Base-by-base conservation (phyloP, 2,797 vertebrate species). In the Leptatherina wallacei region DNA sequence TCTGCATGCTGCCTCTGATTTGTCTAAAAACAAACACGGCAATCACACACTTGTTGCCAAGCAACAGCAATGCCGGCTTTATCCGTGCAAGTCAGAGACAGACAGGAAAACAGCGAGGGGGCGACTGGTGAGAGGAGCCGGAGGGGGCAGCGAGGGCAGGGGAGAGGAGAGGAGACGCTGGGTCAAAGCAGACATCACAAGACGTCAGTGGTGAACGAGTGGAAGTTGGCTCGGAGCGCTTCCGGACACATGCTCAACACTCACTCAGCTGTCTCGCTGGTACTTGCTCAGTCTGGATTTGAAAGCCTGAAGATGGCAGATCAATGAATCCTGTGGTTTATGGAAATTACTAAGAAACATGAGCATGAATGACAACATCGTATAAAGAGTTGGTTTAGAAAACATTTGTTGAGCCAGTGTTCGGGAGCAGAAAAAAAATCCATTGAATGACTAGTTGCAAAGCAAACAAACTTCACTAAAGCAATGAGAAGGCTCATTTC, bases 11-110 rank as follows among this genome's bases (percentile, higher is more conserved):
- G 59, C 52, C 64, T 77, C 57, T 77, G 77, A 87, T 85, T 54
- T 77, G 73, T 72, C 79, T 81, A 83, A 90, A 87, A 88, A 86
- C 84, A 88, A 88, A 89, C 81, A 88, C 66, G 0, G 73, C 75
- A 79, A 66, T 63, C 70, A 82, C 87, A 93, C 86, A 93, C 88
- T 78, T 91, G 94, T 94, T 94, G 90, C 94, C 89, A 91, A 71
- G 94, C 90, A 94, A 95, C 94, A 91, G 82, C 82, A 76, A 93
- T 83, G 91, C 88, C 84, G 56, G 80, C 76, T 79, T 84, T 69
- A 86, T 91, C 13, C 3, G 38, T 40, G 38, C 38, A 14, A 82
- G 67, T 65, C 55, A 51, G 69, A 69, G 69, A 69, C 12, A 54
- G 80, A 77, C 33, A 62, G 62, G 35, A 57, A 72, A 69, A 51